Percentiles rank a stretch among this genome's conserved stretches.
phyloP scores from a whole-genome alignment of 2,797 vertebrate genomes.

The Spinus olivaceus region DNA sequence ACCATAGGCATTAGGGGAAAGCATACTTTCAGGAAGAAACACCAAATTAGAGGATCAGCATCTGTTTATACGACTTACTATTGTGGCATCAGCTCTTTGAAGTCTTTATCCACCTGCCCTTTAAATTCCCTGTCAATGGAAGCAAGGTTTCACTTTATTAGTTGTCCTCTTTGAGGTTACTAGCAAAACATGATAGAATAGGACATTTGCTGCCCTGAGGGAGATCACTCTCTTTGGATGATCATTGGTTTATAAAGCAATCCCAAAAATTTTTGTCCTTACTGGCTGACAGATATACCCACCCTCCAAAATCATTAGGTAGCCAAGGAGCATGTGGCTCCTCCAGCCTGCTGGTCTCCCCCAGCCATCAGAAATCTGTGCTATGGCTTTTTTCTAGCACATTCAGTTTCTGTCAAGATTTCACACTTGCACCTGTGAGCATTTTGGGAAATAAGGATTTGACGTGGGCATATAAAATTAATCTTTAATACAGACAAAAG shows the following conservation, averaged over 20 bases:
- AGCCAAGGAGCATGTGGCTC: background rate
- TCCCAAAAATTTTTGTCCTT: background rate
- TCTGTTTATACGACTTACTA: background rate
- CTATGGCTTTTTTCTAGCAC: background rate
- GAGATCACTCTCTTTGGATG: background rate
- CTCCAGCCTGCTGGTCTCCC: background rate
- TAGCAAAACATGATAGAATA: background rate
- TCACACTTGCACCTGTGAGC: background rate
- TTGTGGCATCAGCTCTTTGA: background rate
- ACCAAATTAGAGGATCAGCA: background rate
- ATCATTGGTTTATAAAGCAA: background rate
- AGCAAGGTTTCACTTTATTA: background rate
- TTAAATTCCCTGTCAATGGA: constrained; percentile 11
- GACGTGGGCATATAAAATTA: background rate
- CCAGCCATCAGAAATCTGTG: background rate
- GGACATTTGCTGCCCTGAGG: background rate
- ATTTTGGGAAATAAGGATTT: background rate
- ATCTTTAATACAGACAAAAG: background rate
- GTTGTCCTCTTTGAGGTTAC: background rate
- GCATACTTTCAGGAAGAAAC: background rate
- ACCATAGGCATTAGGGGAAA: background rate
- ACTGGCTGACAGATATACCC: background rate
- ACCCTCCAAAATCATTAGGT: background rate
- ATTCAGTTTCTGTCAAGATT: background rate
- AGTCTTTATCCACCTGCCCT: background rate